Conservation (phyloP, 2,113 vertebrate genomes). For the Balaenoptera acutorostrata region DNA sequence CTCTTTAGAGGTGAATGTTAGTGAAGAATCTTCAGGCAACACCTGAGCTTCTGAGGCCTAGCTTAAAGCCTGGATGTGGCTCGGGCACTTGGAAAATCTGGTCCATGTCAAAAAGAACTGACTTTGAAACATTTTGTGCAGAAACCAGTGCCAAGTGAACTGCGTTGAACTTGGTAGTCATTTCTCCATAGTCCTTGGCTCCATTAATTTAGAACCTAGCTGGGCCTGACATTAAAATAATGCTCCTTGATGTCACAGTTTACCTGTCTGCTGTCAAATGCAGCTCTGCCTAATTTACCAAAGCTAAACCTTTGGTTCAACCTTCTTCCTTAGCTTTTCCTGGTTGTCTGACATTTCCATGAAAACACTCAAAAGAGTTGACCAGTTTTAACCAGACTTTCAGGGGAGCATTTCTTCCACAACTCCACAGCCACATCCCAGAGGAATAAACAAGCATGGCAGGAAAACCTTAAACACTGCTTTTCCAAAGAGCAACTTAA, state of each 20-base stretch:
- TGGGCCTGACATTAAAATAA: neutral
- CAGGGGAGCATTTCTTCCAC: neutral
- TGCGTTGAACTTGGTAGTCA: neutral
- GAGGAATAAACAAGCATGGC: neutral
- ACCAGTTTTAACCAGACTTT: neutral
- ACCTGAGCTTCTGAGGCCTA: neutral
- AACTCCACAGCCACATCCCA: neutral
- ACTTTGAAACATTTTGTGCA: neutral
- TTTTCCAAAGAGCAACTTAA: neutral
- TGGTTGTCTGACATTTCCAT: neutral
- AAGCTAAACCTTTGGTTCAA: neutral
- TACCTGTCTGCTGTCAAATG: neutral
- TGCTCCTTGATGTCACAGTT: neutral
- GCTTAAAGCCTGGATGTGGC: neutral
- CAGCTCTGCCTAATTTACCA: neutral
- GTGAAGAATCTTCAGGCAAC: neutral
- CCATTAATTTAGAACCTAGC: neutral
- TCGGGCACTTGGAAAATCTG: neutral
- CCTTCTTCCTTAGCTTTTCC: neutral
- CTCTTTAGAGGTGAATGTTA: neutral
- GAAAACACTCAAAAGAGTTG: neutral
- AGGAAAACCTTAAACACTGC: neutral
- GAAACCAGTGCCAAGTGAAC: neutral
- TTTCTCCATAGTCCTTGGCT: neutral
- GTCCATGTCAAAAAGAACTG: neutral